Conservation (phyloP, 2,797 vertebrate species). For the Spheniscus humboldti region DNA sequence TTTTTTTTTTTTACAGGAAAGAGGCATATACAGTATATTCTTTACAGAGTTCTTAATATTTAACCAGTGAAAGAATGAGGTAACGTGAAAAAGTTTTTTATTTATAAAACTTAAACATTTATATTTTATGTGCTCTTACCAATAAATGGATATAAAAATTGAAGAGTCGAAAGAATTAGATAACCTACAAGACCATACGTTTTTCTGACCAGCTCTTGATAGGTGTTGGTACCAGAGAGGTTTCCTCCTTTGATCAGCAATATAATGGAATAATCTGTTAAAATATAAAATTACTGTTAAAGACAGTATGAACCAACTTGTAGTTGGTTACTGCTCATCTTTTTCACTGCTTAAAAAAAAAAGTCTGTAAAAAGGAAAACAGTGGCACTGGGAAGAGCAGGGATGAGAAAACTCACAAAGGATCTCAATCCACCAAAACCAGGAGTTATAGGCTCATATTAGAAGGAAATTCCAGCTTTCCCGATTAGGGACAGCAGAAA, state of each 20-base stretch:
- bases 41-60: not conserved
- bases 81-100: not conserved
- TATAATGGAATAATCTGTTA: conserved; percentile 92
- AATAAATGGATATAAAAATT: conserved; percentile 96
- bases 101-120: not conserved
- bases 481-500: not conserved
- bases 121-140: conserved; percentile 76
- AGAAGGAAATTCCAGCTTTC: not conserved
- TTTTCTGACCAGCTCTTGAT: conserved; percentile 89
- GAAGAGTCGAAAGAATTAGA: conserved; percentile 85
- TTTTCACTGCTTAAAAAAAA: not conserved
- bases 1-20: not conserved
- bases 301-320: not conserved
- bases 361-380: not conserved
- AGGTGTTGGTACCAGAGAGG: conserved; percentile 85
- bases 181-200: conserved; percentile 89
- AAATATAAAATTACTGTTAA: conserved; percentile 43
- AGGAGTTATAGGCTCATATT: not conserved
- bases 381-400: not conserved
- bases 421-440: not conserved
- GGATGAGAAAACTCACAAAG: not conserved
- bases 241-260: conserved; percentile 90
- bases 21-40: not conserved
- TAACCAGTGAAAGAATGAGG: not conserved
- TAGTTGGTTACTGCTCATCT: not conserved